Base-by-base conservation (phyloP, 2,888 invertebrate species). In the Cheilosia impressa region DNA sequence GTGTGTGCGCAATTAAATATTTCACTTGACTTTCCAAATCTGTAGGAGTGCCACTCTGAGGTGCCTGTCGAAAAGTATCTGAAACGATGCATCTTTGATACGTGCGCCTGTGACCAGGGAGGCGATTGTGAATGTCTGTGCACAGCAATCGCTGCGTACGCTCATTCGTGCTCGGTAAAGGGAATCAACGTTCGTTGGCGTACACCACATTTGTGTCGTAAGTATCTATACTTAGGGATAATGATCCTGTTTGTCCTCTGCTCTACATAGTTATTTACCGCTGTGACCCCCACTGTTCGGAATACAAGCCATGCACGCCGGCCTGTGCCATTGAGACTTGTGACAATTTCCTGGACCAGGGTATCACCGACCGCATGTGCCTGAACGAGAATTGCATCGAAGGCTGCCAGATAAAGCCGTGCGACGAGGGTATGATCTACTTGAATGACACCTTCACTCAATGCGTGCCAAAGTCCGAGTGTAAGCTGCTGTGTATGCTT, bases 51-150 rank as follows among this genome's bases (percentile, higher is more conserved):
- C 90, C 97, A 97, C 91, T 93, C 94, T 0, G 96, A 97, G 90
- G 97, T 98, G 17, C 94, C 96, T 0, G 93, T 96, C 4, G 95
- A 95, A 34, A 92, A 93, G 15, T 97, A 94, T 91, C 91, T 96
- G 71, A 94, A 95, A 87, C 95, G 96, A 72, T 98, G 98, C 92
- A 94, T 96, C 87, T 95, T 95, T 87, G 98, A 98, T 93, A 95
- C 97, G 0, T 98, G 98, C 91, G 97, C 96, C 17, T 98, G 98
- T 90, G 97, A 97, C 92, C 93, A 95, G 90, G 98, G 98, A 45
- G 98, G 96, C 0, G 98, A 98, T 89, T 97, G 97, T 91, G 96
- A 95, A 88, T 98, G 98, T 91, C 93, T 98, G 0, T 98, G 98
- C 92, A 96, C 98, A 0, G 97, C 97, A 10, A 92, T 98, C 24